These are phyloP conservation scores for Caenorhabditis sp. DNA, from an alignment of 2,888 invertebrate genomes.

Conservation along the genomic window DNA sequence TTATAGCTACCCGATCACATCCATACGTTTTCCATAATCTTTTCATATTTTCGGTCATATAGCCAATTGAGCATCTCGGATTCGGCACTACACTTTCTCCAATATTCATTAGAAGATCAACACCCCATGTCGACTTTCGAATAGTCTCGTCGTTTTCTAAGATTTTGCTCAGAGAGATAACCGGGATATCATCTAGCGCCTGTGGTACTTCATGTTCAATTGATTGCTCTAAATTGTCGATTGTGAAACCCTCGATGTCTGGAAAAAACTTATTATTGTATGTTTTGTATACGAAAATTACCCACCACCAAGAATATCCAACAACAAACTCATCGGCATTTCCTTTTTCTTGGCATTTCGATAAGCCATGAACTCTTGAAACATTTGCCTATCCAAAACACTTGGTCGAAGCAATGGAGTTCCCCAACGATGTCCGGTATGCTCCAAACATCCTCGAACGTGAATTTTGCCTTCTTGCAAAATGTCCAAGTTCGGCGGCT, in stretches of 20 bases:
- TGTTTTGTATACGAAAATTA: too few species aligned
- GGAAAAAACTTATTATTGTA: background rate
- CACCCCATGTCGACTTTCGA: background rate
- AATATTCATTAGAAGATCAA: background rate
- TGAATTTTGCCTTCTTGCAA: slow-evolving; percentile 9
- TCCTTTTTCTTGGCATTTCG: background rate
- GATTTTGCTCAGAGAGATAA: background rate
- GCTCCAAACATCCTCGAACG: slow-evolving; percentile 55
- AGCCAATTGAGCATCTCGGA: slow-evolving; percentile 15
- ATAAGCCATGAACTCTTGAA: slow-evolving; percentile 1
- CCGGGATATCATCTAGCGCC: slow-evolving; percentile 2
- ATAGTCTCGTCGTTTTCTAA: slow-evolving; percentile 7
- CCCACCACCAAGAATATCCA: background rate
- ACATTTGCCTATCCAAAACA: slow-evolving; percentile 3
- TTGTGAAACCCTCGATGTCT: slow-evolving; percentile 19
- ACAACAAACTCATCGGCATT: background rate
- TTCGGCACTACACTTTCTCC: background rate
- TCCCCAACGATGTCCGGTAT: slow-evolving; percentile 58
- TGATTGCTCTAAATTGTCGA: slow-evolving; percentile 11
- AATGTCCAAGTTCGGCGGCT: background rate
- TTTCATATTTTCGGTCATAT: slow-evolving; percentile 20
- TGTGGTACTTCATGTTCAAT: background rate
- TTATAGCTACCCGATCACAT: background rate
- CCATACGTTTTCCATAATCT: slow-evolving; percentile 10
- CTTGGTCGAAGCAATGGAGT: slow-evolving; percentile 44